phyloP scores from a whole-genome alignment of 2,113 vertebrate genomes.

The Heterochromis multidens region DNA sequence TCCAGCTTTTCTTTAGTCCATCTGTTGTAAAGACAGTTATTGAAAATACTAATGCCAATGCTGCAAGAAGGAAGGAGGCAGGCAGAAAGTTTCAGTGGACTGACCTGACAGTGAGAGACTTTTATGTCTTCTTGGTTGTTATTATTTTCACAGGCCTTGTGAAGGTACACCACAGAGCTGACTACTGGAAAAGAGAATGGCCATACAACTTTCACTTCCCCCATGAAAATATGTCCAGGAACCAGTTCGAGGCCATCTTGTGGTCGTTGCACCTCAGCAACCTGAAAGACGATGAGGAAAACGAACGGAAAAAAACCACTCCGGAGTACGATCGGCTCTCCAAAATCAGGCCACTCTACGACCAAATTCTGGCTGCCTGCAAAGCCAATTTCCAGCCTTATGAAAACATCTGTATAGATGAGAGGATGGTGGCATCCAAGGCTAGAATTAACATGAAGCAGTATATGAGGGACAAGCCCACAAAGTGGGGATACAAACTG shows the following conservation, averaged over 20 bases:
- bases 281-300: neutral
- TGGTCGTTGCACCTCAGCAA: neutral
- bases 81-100: no score
- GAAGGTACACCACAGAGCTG: no score
- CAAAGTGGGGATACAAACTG: neutral
- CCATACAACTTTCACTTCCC: neutral
- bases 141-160: no score
- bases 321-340: neutral
- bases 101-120: no score
- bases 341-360: neutral
- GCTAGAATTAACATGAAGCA: neutral
- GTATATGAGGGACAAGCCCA: neutral
- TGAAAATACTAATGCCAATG: neutral
- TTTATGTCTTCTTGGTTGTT: no score
- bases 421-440: neutral
- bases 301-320: neutral
- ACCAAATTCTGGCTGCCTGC: neutral
- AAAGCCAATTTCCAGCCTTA: neutral
- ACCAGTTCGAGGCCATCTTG: neutral
- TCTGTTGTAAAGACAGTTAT: neutral
- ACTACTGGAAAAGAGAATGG: neutral
- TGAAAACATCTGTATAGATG: neutral
- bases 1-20: neutral
- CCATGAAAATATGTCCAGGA: neutral
- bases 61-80: no score